Base-by-base conservation (phyloP, 2,113 vertebrate species). In the Aptenodytes patagonicus region DNA sequence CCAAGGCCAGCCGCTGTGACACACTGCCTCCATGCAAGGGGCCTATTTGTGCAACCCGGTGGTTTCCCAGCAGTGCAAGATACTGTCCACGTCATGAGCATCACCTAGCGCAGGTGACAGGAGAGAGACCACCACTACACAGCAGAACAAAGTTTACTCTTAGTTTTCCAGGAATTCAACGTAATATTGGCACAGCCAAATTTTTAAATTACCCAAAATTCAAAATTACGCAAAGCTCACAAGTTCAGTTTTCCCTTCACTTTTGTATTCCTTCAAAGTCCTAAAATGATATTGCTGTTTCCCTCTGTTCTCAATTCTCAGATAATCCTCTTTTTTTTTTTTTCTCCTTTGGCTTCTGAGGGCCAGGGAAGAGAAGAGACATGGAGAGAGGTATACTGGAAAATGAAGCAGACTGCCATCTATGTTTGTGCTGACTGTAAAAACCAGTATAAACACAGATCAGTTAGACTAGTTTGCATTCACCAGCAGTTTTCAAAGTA, bases 71-170 rank as follows among this genome's bases (percentile, higher is more conserved):
- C 20, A 55, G 38, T 17, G 58, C 20, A 49, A 66, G 60, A 76
- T 47, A 49, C 9, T 93, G 49, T 20, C 8, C 28, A 46, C 0
- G 0, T 28, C 55, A 70, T 0, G 1, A 78, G 16, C 34, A 58
- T 47, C 47, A 87, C 29, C 34, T 17, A 73, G 51, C 0, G 1
- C 26, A 70, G 32, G 7, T 22, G 34, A 54, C 25, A 52, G 62
- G n/a, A 70, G 25, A 76, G 16, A 80, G 28, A 42, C 4, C 29
- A 70, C 11, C 0, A 2, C 46, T 54, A 61, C 16, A 25, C 26
- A 36, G 36, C 29, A 62, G 15, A 89, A 78, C n/a, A 66, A 70
- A 70, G 42, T 58, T 81, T 20, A 55, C 9, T 42, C 32, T 32
- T 61, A 34, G 15, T 58, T 90, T 86, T 73, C 36, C 42, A 88